A percentile compares a stretch with the other conserved stretches of the same genome.
These are phyloP conservation scores for Lutraria lutraria DNA, from an alignment of 2,888 invertebrate genomes.

Conservation along the genomic window DNA sequence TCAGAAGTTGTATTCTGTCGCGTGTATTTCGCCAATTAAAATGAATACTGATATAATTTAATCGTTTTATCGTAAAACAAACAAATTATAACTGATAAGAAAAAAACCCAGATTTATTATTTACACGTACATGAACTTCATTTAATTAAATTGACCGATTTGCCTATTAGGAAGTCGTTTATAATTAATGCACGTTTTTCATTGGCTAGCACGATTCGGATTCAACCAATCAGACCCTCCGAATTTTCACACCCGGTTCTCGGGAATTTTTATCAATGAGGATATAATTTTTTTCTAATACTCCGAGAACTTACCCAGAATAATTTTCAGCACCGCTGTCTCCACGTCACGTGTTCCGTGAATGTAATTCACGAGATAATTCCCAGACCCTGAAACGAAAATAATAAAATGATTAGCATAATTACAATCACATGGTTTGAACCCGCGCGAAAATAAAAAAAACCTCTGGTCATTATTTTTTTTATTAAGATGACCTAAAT, in stretches of 20 bases:
- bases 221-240: not conserved
- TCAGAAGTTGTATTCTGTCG: not conserved
- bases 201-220: not conserved
- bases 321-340: conserved; percentile 79
- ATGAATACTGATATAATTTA: not conserved
- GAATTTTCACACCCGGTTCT: not conserved
- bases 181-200: not conserved
- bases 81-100: not conserved
- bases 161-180: conserved; percentile 9
- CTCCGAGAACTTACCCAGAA: conserved; percentile 72
- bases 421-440: not conserved
- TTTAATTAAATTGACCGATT: not conserved
- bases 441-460: no score
- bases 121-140: no score
- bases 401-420: not conserved
- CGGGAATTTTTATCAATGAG: not conserved
- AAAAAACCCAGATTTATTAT: not conserved
- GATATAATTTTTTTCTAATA: not conserved
- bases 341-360: conserved; percentile 78
- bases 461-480: no score
- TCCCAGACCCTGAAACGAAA: conserved; percentile 77
- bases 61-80: not conserved
- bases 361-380: conserved; percentile 77
- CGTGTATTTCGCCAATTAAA: not conserved
- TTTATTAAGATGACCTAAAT: no score